Conservation (phyloP, 2,113 vertebrate genomes). For the Dipodomys ordii region DNA sequence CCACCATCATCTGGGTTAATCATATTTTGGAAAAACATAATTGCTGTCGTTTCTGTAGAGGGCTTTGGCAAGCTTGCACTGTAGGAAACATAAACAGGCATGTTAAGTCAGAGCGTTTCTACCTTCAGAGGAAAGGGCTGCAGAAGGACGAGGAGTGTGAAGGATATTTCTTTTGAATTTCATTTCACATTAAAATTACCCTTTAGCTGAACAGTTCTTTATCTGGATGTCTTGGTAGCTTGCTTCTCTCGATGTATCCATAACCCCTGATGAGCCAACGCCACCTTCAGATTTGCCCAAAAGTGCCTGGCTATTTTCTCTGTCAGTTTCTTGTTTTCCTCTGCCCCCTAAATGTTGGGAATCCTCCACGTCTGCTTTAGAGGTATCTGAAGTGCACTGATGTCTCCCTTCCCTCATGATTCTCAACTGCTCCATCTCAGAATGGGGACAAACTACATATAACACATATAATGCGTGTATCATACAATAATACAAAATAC, state of each 20-base stretch:
- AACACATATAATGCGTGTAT: fast-evolving
- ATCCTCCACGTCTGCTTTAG: not conserved
- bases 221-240: not conserved
- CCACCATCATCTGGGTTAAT: fast-evolving
- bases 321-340: not conserved
- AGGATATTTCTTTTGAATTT: not conserved
- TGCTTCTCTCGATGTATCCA: not conserved
- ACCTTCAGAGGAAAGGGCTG: not conserved
- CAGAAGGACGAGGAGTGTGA: not conserved
- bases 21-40: fast-evolving
- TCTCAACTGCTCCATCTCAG: too few species aligned
- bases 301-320: not conserved
- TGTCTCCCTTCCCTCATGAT: not conserved
- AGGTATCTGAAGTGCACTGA: fast-evolving
- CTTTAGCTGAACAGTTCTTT: not conserved
- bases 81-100: not conserved
- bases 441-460: too few species aligned
- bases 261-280: fast-evolving
- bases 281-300: not conserved
- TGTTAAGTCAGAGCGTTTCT: not conserved
- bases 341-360: not conserved
- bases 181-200: not conserved
- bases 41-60: fast-evolving
- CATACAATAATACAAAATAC: not conserved
- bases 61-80: not conserved